Evolutionary conservation across 1,140 invertebrate species (phyloP).

Genomic region (Caenorhabditis elegans): DNA sequence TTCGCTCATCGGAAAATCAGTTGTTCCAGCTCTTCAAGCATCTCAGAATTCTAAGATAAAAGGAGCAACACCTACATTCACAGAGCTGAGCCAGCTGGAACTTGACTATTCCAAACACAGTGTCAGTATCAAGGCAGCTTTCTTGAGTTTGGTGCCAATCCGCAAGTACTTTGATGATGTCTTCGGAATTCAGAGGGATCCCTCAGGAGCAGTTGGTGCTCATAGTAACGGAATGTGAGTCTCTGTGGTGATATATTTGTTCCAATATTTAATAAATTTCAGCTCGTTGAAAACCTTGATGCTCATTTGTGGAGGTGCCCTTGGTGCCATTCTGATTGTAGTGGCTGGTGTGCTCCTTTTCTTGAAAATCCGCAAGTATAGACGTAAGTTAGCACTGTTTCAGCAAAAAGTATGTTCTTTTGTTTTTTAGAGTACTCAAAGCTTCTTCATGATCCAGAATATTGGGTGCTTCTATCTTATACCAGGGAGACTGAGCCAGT

Average conservation of each 20-base stretch:
- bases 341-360: no score
- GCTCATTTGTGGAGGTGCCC: no score
- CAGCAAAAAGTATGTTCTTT: neutral
- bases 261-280: no score
- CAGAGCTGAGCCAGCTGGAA: neutral
- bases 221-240: neutral
- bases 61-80: neutral
- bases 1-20: neutral
- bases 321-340: no score
- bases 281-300: no score
- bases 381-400: neutral
- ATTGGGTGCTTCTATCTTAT: neutral
- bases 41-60: neutral
- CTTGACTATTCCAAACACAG: neutral
- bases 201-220: neutral
- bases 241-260: neutral
- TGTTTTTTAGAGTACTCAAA: neutral
- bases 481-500: neutral
- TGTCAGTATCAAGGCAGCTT: neutral
- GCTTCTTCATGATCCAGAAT: neutral
- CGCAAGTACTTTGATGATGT: neutral
- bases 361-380: neutral
- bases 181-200: no score
- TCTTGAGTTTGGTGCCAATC: neutral
- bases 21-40: neutral